Percentiles rank a stretch among this genome's conserved stretches.
Conservation (phyloP, 2,797 vertebrate species). For the Vespertilio murinus region DNA sequence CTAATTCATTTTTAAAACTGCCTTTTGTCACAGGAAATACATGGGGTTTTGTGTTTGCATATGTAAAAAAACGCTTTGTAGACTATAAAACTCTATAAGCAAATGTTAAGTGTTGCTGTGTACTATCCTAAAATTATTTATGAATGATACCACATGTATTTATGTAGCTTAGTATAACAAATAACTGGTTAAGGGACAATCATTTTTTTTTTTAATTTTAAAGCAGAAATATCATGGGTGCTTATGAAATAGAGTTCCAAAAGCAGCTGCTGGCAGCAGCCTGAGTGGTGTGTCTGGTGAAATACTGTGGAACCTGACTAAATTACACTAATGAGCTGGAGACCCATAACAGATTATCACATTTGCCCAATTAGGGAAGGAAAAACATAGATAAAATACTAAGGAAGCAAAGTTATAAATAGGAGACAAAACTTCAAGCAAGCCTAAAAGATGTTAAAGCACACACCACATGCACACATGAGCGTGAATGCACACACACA, state of each 20-base stretch:
- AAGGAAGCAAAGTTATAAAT: background rate
- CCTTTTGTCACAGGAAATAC: background rate
- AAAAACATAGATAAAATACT: conserved; percentile 6
- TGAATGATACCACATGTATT: conserved; percentile 42
- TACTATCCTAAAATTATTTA: conserved; percentile 58
- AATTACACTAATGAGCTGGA: conserved; percentile 68
- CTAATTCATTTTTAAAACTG: background rate
- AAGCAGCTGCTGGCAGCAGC: conserved; percentile 26
- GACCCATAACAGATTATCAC: conserved; percentile 63
- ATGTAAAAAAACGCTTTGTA: conserved; percentile 1
- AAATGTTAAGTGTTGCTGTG: conserved; percentile 52
- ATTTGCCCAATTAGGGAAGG: conserved; percentile 68
- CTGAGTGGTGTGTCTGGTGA: conserved; percentile 10
- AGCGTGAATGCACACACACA: accelerated
- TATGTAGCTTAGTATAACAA: conserved; percentile 48
- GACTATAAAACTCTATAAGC: conserved; percentile 17
- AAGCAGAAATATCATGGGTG: conserved; percentile 58
- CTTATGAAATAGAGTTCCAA: conserved; percentile 33
- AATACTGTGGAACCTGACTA: conserved; percentile 65
- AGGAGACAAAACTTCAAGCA: background rate
- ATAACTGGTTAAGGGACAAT: conserved; percentile 64
- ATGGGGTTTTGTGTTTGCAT: background rate
- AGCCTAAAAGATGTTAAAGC: background rate
- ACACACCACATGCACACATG: background rate
- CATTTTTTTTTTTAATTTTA: conserved; percentile 62